Evolutionary conservation across 2,797 vertebrate genomes (phyloP), one percentile per base, ranked within the genome.

Genomic region (Siniperca undulata): DNA sequence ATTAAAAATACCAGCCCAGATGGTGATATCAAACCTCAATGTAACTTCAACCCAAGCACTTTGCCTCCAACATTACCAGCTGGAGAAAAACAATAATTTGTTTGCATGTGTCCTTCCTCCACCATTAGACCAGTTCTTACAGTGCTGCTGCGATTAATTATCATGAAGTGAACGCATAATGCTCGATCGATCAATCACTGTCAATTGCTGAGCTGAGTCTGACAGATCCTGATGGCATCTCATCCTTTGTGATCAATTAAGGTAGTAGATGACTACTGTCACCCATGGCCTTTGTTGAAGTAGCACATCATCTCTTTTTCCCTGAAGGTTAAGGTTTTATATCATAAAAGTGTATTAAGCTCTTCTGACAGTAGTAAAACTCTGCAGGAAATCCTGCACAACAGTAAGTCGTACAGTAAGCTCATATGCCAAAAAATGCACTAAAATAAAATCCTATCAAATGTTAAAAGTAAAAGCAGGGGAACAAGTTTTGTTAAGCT

Each of bases 101-200:
- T n/a, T 38, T 61, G 20, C 38, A 38, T 48, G 9, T 65, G 66
- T 70, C 46, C 17, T 62, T 62, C 73, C 36, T 36, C 55, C 20
- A 40, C 24, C n/a, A 55, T 83, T n/a, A 40, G 19, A 60, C 20
- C 30, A 24, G 46, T 64, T n/a, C 14, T 24, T 46, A 22, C 36
- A 46, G 53, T 38, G 55, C 70, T 24, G 50, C 66, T 34, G 30
- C 40, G 70, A 77, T 76, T 48, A 55, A 80, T 70, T 27, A 55
- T n/a, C 8, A 1, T 27, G n/a, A 77, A 44, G 40, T 22, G 30
- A 78, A 68, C 10, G 11, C 40, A 83, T 14, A 50, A 12, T 12
- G 74, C 46, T 55, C 7, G 27, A 80, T 66, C 53, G 6, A 82
- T 83, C 80, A 20, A 58, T 85, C 85, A 55, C 16, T 70, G 71